Base-by-base conservation (phyloP, 2,888 invertebrate species). In the Archips crataeganus region DNA sequence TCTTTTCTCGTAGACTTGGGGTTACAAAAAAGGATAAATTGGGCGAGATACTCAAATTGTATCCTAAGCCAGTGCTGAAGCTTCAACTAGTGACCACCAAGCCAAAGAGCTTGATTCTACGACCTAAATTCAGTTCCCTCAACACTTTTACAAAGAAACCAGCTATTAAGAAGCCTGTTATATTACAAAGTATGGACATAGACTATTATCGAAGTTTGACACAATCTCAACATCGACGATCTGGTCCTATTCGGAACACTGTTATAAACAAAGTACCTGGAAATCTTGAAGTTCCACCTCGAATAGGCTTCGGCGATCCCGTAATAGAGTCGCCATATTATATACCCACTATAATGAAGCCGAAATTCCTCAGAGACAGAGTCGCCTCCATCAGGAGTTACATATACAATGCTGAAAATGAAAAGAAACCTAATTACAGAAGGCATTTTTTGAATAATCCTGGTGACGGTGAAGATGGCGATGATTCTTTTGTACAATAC, bases 361-460 rank as follows among this genome's bases (percentile, higher is more conserved):
- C 87, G 0, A 83, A 79, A 36, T 78, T 82, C 57, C 72, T 87
- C 6, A 82, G 84, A 77, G 85, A 87, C 51, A 82, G 82, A 76
- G 82, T 83, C 3, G 81, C 89, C 74, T 82, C 83, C 9, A 79
- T 87, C 5, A 81, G 84, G 64, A 85, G 77, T 47, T 84, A 82
- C 71, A 76, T 90, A 34, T 80, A 80, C 11, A 81, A 82, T 32
- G 73, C 66, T 10, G 82, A 84, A 13, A 49, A 57, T 10, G 82
- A 84, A 13, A 49, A 57, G n/a, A n/a, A 59, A 10, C 23, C 54
- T 23, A 13, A 42, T 3, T 57, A 54, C 23, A 70, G 63, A 32
- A 68, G 15, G 51, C 65, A 75, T 49, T 71, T 73, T 23, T 23
- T 57, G 23, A 71, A 32, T 32, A 63, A 63, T 15, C 75, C 57